Conservation (phyloP, 2,113 vertebrate species). For the Petroica traversi region DNA sequence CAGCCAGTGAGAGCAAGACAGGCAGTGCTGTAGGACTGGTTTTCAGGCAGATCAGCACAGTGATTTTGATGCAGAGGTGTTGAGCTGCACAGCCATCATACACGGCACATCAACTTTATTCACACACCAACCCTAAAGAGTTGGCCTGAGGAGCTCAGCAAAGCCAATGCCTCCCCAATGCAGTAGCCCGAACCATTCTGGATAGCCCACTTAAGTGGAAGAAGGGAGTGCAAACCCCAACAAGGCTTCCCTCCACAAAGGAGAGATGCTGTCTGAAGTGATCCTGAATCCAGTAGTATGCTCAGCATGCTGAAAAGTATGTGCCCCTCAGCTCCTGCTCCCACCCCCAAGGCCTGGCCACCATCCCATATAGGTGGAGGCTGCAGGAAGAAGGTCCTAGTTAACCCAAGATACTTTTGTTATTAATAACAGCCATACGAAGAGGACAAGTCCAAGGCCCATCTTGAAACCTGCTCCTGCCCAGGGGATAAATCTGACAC, state of each 20-base stretch:
- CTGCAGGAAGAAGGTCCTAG: not conserved
- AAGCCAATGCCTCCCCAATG: not conserved
- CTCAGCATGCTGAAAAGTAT: not conserved
- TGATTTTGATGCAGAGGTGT: not conserved
- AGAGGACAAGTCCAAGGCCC: not conserved
- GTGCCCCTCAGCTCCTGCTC: not conserved
- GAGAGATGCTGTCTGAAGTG: not conserved
- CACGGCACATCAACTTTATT: not conserved
- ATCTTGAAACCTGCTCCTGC: not conserved
- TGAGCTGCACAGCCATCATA: rapidly evolving
- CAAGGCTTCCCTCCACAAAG: not conserved
- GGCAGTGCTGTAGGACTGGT: not conserved
- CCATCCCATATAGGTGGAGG: not conserved
- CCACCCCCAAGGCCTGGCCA: not conserved
- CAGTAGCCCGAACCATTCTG: not conserved
- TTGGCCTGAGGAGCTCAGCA: not conserved
- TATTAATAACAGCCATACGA: not conserved
- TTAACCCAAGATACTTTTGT: not conserved
- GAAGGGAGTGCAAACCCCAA: not conserved
- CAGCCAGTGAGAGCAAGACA: not conserved
- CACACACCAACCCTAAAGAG: not conserved
- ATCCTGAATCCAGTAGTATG: rapidly evolving
- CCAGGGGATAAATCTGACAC: not conserved
- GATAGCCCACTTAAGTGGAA: not conserved
- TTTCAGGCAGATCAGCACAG: not conserved